These are phyloP conservation scores for Lathronympha strigana DNA, from an alignment of 2,888 invertebrate species.

Conservation along the genomic window DNA sequence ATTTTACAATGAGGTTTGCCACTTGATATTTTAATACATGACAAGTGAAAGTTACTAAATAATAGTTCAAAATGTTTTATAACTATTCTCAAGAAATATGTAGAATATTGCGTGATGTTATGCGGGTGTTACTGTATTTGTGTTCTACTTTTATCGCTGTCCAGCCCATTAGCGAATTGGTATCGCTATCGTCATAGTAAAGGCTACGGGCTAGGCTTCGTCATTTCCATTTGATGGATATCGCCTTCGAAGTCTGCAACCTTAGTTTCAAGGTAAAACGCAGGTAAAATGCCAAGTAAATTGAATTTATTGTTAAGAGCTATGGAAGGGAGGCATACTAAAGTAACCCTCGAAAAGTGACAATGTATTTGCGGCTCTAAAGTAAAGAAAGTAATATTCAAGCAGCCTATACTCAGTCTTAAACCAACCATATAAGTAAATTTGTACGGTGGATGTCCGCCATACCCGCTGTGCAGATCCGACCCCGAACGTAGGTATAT, in stretches of 20 bases:
- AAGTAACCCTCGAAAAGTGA: neutral
- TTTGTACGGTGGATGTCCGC: no score
- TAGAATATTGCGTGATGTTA: neutral
- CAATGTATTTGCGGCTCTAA: constrained; percentile 11
- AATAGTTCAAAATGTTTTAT: no score
- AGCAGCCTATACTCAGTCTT: neutral
- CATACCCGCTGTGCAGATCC: no score
- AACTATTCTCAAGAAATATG: neutral
- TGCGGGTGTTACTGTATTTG: neutral
- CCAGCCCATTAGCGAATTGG: constrained; percentile 24
- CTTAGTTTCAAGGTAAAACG: constrained; percentile 23
- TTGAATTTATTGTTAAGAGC: constrained; percentile 14
- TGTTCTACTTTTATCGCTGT: constrained; percentile 10
- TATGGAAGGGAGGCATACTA: constrained; percentile 1
- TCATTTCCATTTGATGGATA: constrained; percentile 22
- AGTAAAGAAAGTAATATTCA: constrained; percentile 29
- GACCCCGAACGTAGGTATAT: no score
- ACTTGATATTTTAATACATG: no score
- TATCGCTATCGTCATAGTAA: constrained; percentile 8
- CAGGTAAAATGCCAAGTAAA: constrained; percentile 10
- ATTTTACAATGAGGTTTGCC: no score
- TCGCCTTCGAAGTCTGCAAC: constrained; percentile 6
- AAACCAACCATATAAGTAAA: no score
- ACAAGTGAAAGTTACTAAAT: no score
- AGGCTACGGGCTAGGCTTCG: constrained; percentile 17